Evolutionary conservation across 2,113 vertebrate species (phyloP).

Genomic region (Kryptolebias marmoratus): DNA sequence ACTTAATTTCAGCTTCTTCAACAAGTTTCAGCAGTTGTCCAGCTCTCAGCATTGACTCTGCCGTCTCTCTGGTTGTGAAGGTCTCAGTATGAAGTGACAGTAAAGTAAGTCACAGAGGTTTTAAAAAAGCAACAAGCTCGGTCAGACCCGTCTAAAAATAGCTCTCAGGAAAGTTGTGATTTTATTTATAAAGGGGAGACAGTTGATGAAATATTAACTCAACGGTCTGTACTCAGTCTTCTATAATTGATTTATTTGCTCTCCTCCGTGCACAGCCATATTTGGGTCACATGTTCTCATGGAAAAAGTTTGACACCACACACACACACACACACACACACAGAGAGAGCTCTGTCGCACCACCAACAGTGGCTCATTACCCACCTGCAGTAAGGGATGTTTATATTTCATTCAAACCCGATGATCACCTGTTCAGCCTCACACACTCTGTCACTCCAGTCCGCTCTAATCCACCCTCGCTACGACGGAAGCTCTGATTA

Average conservation of each 20-base stretch:
- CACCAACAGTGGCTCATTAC: constrained; percentile 62
- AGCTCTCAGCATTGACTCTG: no score
- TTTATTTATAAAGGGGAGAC: constrained; percentile 64
- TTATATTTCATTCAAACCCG: constrained; percentile 56
- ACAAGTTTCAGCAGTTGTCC: no score
- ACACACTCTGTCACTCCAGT: constrained; percentile 12
- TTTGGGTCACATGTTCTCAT: constrained; percentile 66
- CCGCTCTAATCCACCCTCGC: neutral
- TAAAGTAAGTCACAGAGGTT: constrained; percentile 1
- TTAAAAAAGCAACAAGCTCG: constrained; percentile 29
- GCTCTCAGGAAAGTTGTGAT: constrained; percentile 42
- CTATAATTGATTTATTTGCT: constrained; percentile 72
- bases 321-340: constrained; percentile 7
- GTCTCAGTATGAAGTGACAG: neutral
- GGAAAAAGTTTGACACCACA: constrained; percentile 33
- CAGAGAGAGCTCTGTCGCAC: constrained; percentile 15
- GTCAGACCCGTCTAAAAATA: constrained; percentile 36
- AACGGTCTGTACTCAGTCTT: constrained; percentile 51
- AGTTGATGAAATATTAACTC: constrained; percentile 69
- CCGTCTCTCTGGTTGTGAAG: neutral
- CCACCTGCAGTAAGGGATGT: constrained; percentile 59
- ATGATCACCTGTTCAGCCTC: constrained; percentile 63
- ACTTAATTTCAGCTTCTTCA: no score
- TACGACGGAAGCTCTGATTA: neutral
- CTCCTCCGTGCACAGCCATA: constrained; percentile 62